Evolutionary conservation across 2,888 invertebrate genomes (phyloP), one percentile per base, ranked within the genome.

Genomic region (Ypsolopha sequella): DNA sequence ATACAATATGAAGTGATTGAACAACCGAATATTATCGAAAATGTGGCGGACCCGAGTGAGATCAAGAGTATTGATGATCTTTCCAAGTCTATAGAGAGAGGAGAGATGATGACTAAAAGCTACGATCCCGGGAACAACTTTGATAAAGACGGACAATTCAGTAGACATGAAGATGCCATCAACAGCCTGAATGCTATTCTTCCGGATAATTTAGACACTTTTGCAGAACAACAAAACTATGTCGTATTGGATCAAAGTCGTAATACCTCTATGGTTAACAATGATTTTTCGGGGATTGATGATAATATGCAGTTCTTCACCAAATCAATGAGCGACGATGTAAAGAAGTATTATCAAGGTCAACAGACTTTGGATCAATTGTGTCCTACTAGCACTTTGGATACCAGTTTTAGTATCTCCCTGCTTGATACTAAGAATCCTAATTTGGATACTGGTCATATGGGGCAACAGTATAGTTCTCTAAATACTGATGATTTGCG

Each of bases 1-100:
- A 86, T 87, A 56, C 86, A 87, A 60, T 87, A 87, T 55, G 87
- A 87, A 71, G 86, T 87, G 10, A 84, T 87, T 52, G 87, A 87
- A 58, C 86, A 86, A 61, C 86, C 86, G 1, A 84, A 84, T 54
- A 84, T 86, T n/a, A 86, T 86, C 38, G 86, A 87, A 65, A 84
- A 80, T 53, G 80, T 86, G 6, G 69, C 81, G 2, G 84, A 87
- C 56, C 85, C 84, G 1, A 84, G 80, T 55, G 81, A 82, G 74
- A 86, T 86, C 34, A 87, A 87, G 57, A 87, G 87, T 55, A 87
- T 87, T 41, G 87, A 87, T 59, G 86, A 87, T 54, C 61, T 87
- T 6, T 86, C 87, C 0, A 84, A 86, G 60, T 85, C 85, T 6
- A 85, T 87, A 55, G 82, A 84, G 57, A 68, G 81, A 54, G 82